Percentiles rank a stretch among this genome's conserved stretches.
These are phyloP conservation scores for Nipponia nippon DNA, from an alignment of 2,113 vertebrate species.

Conservation along the genomic window DNA sequence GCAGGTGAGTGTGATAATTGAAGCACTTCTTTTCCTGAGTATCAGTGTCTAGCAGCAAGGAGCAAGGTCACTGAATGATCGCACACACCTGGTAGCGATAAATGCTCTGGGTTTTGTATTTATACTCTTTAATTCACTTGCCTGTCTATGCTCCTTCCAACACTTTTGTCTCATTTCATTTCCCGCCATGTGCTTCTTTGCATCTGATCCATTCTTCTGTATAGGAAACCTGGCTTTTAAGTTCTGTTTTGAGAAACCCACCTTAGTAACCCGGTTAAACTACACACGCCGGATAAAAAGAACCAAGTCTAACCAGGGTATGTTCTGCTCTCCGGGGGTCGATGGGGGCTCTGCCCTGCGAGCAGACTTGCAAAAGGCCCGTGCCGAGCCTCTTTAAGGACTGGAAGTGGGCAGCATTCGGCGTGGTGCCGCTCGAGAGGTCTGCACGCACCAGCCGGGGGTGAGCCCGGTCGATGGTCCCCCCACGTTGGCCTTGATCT, in stretches of 20 bases:
- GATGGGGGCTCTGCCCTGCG: neutral
- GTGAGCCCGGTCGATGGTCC: neutral
- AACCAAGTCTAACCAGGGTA: accelerated
- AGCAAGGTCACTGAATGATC: neutral
- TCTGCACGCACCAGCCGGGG: neutral
- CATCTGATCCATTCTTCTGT: neutral
- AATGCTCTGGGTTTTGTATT: neutral
- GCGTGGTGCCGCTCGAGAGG: accelerated
- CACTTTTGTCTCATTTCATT: neutral
- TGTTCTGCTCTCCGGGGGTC: accelerated
- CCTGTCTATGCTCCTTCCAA: neutral
- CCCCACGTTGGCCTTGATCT: accelerated
- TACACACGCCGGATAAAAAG: accelerated
- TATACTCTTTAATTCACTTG: neutral
- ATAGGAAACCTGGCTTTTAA: neutral
- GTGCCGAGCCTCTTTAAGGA: neutral
- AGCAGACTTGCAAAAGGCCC: neutral
- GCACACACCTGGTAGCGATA: neutral
- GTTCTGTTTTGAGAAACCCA: neutral
- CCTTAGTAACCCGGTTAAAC: neutral
- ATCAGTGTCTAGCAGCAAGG: neutral
- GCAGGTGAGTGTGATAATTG: neutral
- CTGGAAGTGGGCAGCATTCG: accelerated
- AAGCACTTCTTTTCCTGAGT: neutral
- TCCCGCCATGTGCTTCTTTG: neutral